A percentile compares a stretch with the other conserved stretches of the same genome.
These are phyloP conservation scores for Dipodomys ordii DNA, from an alignment of 2,113 vertebrate species.

Conservation along the genomic window DNA sequence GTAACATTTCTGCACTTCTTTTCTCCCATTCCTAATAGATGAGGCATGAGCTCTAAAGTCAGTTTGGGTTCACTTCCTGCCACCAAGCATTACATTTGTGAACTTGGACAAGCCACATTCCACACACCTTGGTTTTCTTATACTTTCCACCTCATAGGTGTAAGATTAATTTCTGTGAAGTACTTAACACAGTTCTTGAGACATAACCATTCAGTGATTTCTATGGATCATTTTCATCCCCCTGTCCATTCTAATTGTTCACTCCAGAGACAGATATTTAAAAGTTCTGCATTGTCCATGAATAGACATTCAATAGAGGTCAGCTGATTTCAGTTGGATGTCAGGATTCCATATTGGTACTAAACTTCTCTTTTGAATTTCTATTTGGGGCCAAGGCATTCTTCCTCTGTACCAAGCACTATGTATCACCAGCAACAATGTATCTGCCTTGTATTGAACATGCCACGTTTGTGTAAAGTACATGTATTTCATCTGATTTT, in stretches of 20 bases:
- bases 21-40: not conserved
- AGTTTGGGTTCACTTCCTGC: not conserved
- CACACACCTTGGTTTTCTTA: not conserved
- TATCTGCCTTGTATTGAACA: not conserved
- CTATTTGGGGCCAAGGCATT: not conserved
- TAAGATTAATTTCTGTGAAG: not conserved
- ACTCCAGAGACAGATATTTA: not conserved
- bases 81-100: not conserved
- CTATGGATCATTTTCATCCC: not conserved
- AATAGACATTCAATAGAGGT: not conserved
- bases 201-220: not conserved
- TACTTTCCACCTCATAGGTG: not conserved
- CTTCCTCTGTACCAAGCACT: not conserved
- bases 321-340: conserved; percentile 3
- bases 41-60: not conserved
- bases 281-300: not conserved
- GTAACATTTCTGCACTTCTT: not conserved
- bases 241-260: not conserved
- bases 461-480: not conserved
- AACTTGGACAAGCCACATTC: not conserved
- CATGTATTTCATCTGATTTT: not conserved
- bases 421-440: not conserved
- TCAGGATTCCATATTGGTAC: conserved; percentile 13
- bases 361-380: not conserved
- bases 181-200: not conserved